These are phyloP conservation scores for Ambastaia sidthimunki DNA, from an alignment of 2,797 vertebrate species.

Conservation along the genomic window DNA sequence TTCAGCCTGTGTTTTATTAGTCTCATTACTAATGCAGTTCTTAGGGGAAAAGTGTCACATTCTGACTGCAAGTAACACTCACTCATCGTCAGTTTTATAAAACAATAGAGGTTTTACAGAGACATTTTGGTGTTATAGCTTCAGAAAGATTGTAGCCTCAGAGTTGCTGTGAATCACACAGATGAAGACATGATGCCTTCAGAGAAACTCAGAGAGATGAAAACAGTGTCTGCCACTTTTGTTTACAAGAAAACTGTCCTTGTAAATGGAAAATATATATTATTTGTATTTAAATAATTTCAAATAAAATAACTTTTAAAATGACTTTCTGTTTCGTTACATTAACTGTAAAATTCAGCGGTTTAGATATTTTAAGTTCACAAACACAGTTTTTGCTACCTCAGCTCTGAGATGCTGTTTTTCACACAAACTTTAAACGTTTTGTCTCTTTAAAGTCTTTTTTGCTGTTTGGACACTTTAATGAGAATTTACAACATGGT, in stretches of 20 bases:
- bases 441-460: no score
- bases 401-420: no score
- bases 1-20: constrained; percentile 10
- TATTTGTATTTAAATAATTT: constrained; percentile 94
- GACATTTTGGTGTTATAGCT: constrained; percentile 63
- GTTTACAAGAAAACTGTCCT: constrained; percentile 90
- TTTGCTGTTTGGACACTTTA: no score
- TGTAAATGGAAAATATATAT: constrained; percentile 88
- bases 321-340: constrained; percentile 50
- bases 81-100: constrained; percentile 39
- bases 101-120: constrained; percentile 22
- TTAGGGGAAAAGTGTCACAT: constrained; percentile 52
- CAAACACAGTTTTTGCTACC: no score
- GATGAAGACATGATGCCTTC: no score
- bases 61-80: constrained; percentile 48
- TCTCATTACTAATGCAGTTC: constrained; percentile 51
- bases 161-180: constrained; percentile 55
- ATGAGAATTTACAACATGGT: no score
- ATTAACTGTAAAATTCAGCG: not conserved
- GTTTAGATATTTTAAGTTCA: no score
- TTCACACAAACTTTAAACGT: no score
- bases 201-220: no score
- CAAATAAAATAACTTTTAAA: constrained; percentile 92
- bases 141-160: constrained; percentile 78
- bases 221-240: constrained; percentile 83